Evolutionary conservation across 30 jellyfish, hydroid and myxozoan species (phyloP).

Genomic region (Chironex yamaguchii): DNA sequence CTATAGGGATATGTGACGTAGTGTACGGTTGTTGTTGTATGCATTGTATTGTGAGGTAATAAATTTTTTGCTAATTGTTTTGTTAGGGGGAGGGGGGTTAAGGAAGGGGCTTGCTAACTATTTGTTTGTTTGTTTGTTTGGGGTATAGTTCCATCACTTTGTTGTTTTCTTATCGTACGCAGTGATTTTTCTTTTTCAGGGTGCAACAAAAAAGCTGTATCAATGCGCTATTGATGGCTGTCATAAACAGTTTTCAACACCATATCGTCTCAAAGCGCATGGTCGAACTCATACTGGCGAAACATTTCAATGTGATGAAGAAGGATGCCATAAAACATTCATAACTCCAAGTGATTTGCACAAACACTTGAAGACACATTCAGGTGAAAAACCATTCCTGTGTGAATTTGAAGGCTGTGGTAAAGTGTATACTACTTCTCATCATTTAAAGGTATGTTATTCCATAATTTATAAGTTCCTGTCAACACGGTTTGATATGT

Average conservation of each 20-base stretch:
- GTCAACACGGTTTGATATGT: too few relatives aligned
- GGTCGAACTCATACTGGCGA: conserved; percentile 97
- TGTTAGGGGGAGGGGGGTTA: too few relatives aligned
- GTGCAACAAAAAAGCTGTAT: conserved; percentile 71
- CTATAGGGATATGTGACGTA: too few relatives aligned
- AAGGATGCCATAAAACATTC: conserved; percentile 91
- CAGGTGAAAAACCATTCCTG: conserved; percentile 90
- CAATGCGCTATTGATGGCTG: conserved; percentile 94
- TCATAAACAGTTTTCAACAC: conserved; percentile 93
- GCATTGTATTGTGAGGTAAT: too few relatives aligned
- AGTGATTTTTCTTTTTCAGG: conserved; percentile 11
- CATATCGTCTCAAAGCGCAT: conserved; percentile 92
- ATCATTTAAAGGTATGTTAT: conserved; percentile 85
- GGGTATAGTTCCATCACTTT: too few relatives aligned
- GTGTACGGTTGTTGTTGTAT: too few relatives aligned
- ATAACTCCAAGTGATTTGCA: conserved; percentile 87
- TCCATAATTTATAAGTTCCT: background rate
- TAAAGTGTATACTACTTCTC: conserved; percentile 97
- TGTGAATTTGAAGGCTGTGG: conserved; percentile 92
- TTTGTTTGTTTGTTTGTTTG: too few relatives aligned
- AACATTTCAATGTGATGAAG: conserved; percentile 86
- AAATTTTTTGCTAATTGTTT: too few relatives aligned
- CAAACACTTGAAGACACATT: conserved; percentile 89
- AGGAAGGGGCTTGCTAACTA: too few relatives aligned
- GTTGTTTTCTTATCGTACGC: background rate